Base-by-base conservation (phyloP, 2,113 vertebrate genomes). In the Crotophaga sulcirostris region DNA sequence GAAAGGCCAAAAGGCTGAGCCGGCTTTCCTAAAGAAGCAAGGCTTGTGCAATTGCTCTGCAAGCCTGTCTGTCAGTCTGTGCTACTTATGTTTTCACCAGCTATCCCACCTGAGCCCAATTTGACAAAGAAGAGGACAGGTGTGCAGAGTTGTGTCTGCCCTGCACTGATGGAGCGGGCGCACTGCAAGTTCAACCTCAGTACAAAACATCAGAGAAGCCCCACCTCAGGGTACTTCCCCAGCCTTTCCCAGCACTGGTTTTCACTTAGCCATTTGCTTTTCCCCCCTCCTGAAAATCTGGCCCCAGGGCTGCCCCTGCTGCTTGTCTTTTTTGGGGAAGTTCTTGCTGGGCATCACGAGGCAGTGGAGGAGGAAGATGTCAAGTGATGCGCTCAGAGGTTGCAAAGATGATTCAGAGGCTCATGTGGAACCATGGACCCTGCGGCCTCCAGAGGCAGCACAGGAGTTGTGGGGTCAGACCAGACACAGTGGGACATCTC, bases 261-360 rank as follows among this genome's bases (percentile, higher is more conserved):
- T 78, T 42, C 34, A 34, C 20, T 9, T 36, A 47, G 10, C 10
- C 47, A 25, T 17, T 83, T 79, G 8, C 3, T 93, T 85, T 73
- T 77, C 4, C 18, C 55, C 6, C 54, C 54, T n/a, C 23, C 11
- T 62, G 13, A 69, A 62, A 83, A 36, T 29, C 59, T 13, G 36
- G 20, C 67, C 8, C 0, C 1, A 1, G 36, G 42, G 28, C 6
- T 63, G 23, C 49, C 70, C 60, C 49, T 79, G 47, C 15, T 2
- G 4, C 10, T 6, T 25, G 1, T 44, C n/a, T 3, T 75, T 74
- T 51, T 56, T 3, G 7, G 26, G 31, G 19, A 52, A n/a, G 25
- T 16, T 84, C 23, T 47, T 67, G 4, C 3, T 92, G 96, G 28
- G 25, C 28, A 75, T 19, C 0, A 0, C 0, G 1, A 88, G 54